Conservation (phyloP, 2,888 invertebrate genomes). For the Pollenia amentaria region DNA sequence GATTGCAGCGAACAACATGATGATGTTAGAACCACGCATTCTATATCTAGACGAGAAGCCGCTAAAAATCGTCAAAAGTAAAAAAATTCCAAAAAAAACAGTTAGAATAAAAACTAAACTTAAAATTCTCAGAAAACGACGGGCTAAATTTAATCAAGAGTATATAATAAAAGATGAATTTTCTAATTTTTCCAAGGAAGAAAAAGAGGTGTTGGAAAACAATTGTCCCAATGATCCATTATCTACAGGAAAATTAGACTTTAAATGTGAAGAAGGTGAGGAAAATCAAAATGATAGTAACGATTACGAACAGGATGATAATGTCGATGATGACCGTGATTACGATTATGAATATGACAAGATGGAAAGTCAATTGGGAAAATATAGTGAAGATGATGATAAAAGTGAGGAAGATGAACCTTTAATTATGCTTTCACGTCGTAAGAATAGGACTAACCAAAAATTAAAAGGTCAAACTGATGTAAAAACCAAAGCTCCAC, state of each 20-base stretch:
- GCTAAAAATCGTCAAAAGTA: slow-evolving; percentile 58
- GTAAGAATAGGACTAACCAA: slow-evolving; percentile 57
- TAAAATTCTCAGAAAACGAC: slow-evolving; percentile 7
- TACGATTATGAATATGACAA: slow-evolving; percentile 34
- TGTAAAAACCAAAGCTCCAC: slow-evolving; percentile 31
- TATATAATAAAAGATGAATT: slow-evolving; percentile 31
- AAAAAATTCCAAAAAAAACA: slow-evolving; percentile 7
- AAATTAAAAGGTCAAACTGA: slow-evolving; percentile 1
- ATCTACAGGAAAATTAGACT: slow-evolving; percentile 53
- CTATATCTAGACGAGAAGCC: slow-evolving; percentile 68
- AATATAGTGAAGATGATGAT: slow-evolving; percentile 36
- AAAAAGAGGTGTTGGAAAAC: slow-evolving; percentile 14
- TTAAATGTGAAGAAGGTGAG: slow-evolving; percentile 46
- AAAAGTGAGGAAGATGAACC: slow-evolving; percentile 62
- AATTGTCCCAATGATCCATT: slow-evolving; percentile 45
- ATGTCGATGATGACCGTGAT: slow-evolving; percentile 26
- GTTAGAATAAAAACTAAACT: slow-evolving; percentile 29
- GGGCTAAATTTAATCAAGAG: slow-evolving; percentile 41
- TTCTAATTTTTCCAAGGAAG: slow-evolving; percentile 12
- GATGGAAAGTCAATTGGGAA: slow-evolving; percentile 19
- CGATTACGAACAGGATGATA: slow-evolving; percentile 49
- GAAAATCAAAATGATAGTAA: slow-evolving; percentile 19
- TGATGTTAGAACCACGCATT: slow-evolving; percentile 64
- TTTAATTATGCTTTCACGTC: slow-evolving; percentile 55
- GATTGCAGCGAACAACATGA: slow-evolving; percentile 66